Conservation (phyloP, 2,888 invertebrate species). For the Trachelus tabidus region DNA sequence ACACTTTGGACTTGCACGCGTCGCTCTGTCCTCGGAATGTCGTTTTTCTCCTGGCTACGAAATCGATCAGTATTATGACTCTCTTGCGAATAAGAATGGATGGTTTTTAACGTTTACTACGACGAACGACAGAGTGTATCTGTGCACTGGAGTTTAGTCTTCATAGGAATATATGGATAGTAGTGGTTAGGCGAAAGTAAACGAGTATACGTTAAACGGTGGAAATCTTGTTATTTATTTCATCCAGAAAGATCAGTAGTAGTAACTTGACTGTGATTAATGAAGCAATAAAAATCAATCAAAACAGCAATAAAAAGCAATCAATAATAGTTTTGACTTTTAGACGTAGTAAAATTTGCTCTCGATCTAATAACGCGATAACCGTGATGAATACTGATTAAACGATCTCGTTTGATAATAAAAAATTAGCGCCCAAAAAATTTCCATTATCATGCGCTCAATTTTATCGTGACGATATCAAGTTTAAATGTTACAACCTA, state of each 20-base stretch:
- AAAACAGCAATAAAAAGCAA: not conserved
- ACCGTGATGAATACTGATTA: not conserved
- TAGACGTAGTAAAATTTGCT: not conserved
- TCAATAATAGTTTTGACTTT: not conserved
- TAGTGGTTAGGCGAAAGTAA: not conserved
- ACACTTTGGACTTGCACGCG: not conserved
- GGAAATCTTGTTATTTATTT: not conserved
- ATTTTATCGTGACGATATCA: not conserved
- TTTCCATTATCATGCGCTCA: not conserved
- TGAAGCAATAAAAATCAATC: not conserved
- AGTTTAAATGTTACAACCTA: not conserved
- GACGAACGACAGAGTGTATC: not conserved
- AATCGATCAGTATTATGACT: not conserved
- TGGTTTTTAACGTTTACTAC: not conserved
- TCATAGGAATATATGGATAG: not conserved
- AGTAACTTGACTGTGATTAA: not conserved
- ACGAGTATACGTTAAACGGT: not conserved
- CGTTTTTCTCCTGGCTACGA: not conserved
- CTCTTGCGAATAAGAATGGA: not conserved
- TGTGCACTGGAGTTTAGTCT: not conserved
- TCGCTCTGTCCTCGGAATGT: not conserved
- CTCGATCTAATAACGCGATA: not conserved
- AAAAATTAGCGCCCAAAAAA: not conserved
- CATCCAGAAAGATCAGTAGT: not conserved
- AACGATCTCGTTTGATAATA: not conserved